phyloP scores from a whole-genome alignment of 1,140 invertebrate species.

The Cotesia typhae region DNA sequence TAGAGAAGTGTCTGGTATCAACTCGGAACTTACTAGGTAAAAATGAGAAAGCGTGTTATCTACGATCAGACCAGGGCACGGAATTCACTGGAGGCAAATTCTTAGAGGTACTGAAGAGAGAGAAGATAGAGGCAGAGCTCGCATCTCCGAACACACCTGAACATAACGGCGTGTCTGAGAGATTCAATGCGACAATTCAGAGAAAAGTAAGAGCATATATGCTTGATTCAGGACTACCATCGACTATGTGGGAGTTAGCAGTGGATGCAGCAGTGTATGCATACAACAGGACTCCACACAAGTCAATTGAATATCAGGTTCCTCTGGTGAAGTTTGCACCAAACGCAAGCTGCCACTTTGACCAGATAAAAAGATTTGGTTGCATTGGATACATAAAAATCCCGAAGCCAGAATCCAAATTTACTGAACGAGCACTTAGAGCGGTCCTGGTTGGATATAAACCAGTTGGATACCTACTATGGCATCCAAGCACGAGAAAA shows the following conservation, averaged over 20 bases:
- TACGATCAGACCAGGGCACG: slow-evolving; percentile 33
- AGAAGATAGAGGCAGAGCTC: slow-evolving; percentile 30
- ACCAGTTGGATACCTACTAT: background rate
- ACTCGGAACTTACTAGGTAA: slow-evolving; percentile 33
- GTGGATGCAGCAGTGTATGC: slow-evolving; percentile 45
- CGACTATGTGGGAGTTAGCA: slow-evolving; percentile 54
- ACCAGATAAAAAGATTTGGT: slow-evolving; percentile 25
- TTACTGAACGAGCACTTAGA: background rate
- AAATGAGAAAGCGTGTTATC: slow-evolving; percentile 18
- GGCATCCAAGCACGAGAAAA: slow-evolving; percentile 7
- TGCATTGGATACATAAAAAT: slow-evolving; percentile 28
- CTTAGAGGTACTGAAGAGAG: slow-evolving; percentile 25
- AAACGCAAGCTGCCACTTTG: slow-evolving; percentile 2
- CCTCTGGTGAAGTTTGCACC: slow-evolving; percentile 18
- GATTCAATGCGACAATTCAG: slow-evolving; percentile 52
- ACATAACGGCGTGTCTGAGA: slow-evolving; percentile 54
- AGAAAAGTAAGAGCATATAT: slow-evolving; percentile 48
- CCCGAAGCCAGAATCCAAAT: slow-evolving; percentile 18
- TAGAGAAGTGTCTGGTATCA: slow-evolving; percentile 27
- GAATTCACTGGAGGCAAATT: slow-evolving; percentile 35
- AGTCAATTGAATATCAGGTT: slow-evolving; percentile 35
- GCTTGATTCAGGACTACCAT: slow-evolving; percentile 43
- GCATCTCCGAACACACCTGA: slow-evolving; percentile 47
- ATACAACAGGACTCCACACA: too few species aligned
- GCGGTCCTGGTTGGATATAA: slow-evolving; percentile 18